Conservation (phyloP, 2,888 invertebrate species). For the Axea sp. region DNA sequence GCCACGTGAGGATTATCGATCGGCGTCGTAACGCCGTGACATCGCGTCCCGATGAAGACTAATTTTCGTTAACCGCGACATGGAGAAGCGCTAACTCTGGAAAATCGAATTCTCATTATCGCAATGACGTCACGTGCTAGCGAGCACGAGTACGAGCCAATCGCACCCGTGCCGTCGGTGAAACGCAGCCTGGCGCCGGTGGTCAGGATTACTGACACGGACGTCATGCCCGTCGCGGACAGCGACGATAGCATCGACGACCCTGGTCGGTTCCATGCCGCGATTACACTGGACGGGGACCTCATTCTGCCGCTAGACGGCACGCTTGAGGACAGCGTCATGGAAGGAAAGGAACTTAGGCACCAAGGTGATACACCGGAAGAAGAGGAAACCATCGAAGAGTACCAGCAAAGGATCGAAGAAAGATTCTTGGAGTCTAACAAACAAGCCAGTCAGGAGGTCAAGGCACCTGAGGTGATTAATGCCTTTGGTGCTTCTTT, state of each 20-base stretch:
- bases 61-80: not conserved
- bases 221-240: constrained; percentile 77
- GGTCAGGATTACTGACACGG: constrained; percentile 80
- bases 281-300: constrained; percentile 77
- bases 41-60: not conserved
- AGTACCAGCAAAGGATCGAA: constrained; percentile 84
- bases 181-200: constrained; percentile 71
- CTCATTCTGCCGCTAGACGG: constrained; percentile 78
- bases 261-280: constrained; percentile 70
- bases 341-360: constrained; percentile 76
- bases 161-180: constrained; percentile 82
- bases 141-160: constrained; percentile 96
- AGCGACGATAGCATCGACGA: constrained; percentile 78
- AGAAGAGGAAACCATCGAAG: constrained; percentile 79
- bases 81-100: constrained; percentile 8
- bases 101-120: not conserved
- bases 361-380: constrained; percentile 79
- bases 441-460: constrained; percentile 84
- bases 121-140: constrained; percentile 81
- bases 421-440: constrained; percentile 84
- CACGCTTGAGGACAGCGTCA: constrained; percentile 78
- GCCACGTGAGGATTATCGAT: constrained; percentile 60
- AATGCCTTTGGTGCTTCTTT: too few species aligned
- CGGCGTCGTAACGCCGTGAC: constrained; percentile 42
- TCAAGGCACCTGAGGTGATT: constrained; percentile 81